These are phyloP conservation scores for Aptenodytes forsteri DNA, from an alignment of 2,113 vertebrate genomes.

Conservation along the genomic window DNA sequence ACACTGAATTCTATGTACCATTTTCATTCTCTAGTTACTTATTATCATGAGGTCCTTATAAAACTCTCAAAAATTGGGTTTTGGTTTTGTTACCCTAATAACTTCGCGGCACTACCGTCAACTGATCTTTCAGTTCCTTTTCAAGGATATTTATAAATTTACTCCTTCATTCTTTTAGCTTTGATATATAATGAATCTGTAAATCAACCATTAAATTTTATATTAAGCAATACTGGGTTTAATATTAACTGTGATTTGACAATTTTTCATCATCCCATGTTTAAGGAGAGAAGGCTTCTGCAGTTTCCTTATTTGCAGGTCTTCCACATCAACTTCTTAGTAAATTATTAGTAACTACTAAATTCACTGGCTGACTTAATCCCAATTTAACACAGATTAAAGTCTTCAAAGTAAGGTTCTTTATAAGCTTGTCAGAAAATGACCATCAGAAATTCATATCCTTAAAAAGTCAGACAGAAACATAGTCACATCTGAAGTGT, in stretches of 20 bases:
- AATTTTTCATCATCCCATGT: neutral
- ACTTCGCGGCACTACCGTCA: neutral
- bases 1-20: neutral
- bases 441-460: neutral
- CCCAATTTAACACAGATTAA: neutral
- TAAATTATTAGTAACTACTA: neutral
- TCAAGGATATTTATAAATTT: neutral
- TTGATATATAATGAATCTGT: neutral
- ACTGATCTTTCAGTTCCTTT: neutral
- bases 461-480: neutral
- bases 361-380: neutral
- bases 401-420: neutral
- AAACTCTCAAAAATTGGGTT: neutral
- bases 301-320: neutral
- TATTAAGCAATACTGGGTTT: neutral
- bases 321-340: neutral
- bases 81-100: neutral
- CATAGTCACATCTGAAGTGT: neutral
- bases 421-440: neutral
- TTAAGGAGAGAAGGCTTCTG: neutral
- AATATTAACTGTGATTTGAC: neutral
- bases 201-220: neutral
- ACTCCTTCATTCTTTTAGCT: neutral
- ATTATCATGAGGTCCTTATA: neutral
- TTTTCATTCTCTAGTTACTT: neutral